Evolutionary conservation across 2,113 vertebrate genomes (phyloP), one percentile per base, ranked within the genome.

Genomic region (Centropus bengalensis): DNA sequence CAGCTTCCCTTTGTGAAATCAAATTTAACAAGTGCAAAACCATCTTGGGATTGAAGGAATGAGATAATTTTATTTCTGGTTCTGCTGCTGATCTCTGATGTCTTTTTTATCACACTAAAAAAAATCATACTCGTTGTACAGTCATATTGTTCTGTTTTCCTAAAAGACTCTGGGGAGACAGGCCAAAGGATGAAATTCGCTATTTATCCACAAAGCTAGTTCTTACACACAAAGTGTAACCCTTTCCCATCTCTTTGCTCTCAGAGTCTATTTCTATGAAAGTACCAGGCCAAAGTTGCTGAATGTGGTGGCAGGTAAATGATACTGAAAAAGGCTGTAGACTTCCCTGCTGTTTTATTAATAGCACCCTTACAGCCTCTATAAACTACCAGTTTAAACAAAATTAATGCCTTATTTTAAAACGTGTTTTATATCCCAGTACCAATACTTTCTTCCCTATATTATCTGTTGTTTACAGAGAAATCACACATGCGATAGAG

Each of bases 61-160:
- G 20, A 82, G 64, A 49, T 75, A 83, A 45, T 45, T 82, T 78
- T 55, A 44, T 83, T 94, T 87, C 73, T 51, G 12, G 8, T 75
- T 93, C 84, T 84, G 86, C n/a, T 86, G 79, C 60, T 82, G 73
- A 68, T 86, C 45, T 83, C 49, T 26, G 44, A 91, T 56, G 42
- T 66, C 84, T 70, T 81, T 91, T 95, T 96, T 89, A 88, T 88
- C 60, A 52, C 55, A 86, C 19, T 36, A 32, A 69, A 93, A 94
- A 86, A 94, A 91, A 60, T 33, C 33, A 23, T 30, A 47, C 60
- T 88, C 58, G 18, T 81, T 73, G 23, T 74, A 74, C 44, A 63
- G 71, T 56, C 19, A 14, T 93, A 89, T 77, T 76, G 45, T 40
- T 81, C 76, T 84, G 60, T 45, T 96, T 94, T 77, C 71, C 86